phyloP scores from a whole-genome alignment of 2,797 vertebrate species.

The Bovichtus diacanthus region DNA sequence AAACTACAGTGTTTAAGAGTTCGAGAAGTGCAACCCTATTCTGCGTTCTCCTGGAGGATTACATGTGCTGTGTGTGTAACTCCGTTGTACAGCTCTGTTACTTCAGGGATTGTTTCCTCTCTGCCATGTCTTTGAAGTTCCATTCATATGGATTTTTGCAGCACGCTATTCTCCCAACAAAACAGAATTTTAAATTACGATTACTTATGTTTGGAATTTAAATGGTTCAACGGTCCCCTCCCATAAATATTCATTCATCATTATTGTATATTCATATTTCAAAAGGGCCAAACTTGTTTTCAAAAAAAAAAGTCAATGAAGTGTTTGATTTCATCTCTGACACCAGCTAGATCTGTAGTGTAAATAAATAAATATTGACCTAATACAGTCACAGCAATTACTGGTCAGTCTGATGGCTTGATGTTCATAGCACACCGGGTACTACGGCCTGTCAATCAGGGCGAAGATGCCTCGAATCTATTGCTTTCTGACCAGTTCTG shows the following conservation, averaged over 20 bases:
- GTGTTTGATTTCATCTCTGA: conserved; percentile 31
- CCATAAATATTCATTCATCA: conserved; percentile 75
- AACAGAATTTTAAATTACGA: conserved; percentile 75
- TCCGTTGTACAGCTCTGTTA: conserved; percentile 47
- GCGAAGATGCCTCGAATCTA: conserved; percentile 3
- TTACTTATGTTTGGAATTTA: conserved; percentile 66
- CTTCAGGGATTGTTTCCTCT: conserved; percentile 65
- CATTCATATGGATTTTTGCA: conserved; percentile 63
- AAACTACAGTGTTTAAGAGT: conserved; percentile 26
- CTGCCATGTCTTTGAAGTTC: conserved; percentile 68
- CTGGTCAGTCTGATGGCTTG: conserved; percentile 6
- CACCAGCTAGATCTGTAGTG: conserved; percentile 8
- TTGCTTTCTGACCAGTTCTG: conserved; percentile 6
- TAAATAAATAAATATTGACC: conserved; percentile 39
- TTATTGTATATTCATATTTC: conserved; percentile 62
- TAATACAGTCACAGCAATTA: conserved; percentile 34
- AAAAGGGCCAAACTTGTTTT: conserved; percentile 64
- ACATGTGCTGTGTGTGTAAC: conserved; percentile 18
- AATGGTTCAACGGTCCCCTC: conserved; percentile 54
- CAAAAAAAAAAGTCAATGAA: conserved; percentile 39
- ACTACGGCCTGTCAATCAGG: not conserved
- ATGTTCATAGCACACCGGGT: not conserved
- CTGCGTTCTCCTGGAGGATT: conserved; percentile 47
- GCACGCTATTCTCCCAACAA: conserved; percentile 56
- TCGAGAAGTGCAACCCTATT: conserved; percentile 36